phyloP scores from a whole-genome alignment of 2,888 invertebrate species.

The Smittia sp. region DNA sequence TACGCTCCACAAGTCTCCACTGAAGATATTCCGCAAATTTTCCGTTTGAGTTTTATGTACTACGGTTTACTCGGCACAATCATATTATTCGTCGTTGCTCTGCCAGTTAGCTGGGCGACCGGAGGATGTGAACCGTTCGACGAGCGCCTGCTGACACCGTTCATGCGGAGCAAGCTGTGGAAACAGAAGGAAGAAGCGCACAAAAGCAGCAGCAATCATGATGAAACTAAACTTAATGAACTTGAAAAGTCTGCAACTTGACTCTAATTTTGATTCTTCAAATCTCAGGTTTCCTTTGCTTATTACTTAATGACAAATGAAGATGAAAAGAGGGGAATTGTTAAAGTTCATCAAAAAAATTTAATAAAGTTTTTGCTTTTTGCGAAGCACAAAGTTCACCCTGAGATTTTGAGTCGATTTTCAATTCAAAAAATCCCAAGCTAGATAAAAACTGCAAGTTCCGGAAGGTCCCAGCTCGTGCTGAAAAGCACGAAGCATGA shows the following conservation, averaged over 20 bases:
- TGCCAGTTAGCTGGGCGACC: constrained; percentile 62
- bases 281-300: not conserved
- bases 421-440: no score
- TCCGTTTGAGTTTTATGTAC: constrained; percentile 68
- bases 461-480: no score
- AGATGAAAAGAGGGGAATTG: not conserved
- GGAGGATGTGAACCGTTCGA: constrained; percentile 43
- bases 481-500: no score
- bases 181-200: constrained; percentile 30
- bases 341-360: not conserved
- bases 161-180: constrained; percentile 37
- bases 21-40: constrained; percentile 47
- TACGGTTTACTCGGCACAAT: constrained; percentile 63
- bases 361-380: no score
- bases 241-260: not conserved
- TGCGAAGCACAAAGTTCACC: no score
- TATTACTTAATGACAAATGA: no score
- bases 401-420: no score
- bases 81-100: constrained; percentile 60
- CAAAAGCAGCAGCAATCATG: not conserved
- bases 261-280: not conserved
- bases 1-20: not conserved
- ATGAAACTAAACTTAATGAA: no score
- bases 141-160: constrained; percentile 43
- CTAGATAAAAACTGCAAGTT: no score